A percentile compares a stretch with the other conserved stretches of the same genome.
These are phyloP conservation scores for Thalassophryne amazonica DNA, from an alignment of 2,797 vertebrate species.

Conservation along the genomic window DNA sequence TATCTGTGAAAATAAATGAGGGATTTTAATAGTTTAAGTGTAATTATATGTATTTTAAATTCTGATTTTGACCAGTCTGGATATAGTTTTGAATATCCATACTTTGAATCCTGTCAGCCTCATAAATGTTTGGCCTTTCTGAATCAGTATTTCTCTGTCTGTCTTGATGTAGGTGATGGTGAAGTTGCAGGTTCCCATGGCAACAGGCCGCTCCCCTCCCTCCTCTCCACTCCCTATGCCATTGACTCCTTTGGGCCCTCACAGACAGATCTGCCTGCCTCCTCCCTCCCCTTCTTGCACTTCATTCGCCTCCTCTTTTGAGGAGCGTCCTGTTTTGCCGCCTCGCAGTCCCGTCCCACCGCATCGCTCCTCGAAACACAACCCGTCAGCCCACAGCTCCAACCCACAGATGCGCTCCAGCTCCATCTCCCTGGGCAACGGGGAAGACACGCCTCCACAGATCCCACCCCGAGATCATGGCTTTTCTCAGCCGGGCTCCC, in stretches of 20 bases:
- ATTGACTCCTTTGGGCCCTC: conserved; percentile 56
- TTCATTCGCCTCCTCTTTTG: conserved; percentile 76
- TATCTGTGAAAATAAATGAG: too few relatives aligned
- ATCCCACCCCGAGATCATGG: conserved; percentile 92
- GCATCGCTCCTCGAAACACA: conserved; percentile 79
- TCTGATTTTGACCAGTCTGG: too few relatives aligned
- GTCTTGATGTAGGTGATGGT: conserved; percentile 81
- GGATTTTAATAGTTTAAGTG: too few relatives aligned
- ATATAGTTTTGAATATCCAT: too few relatives aligned
- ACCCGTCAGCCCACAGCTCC: neutral
- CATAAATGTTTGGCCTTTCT: too few relatives aligned
- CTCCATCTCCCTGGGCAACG: conserved; percentile 79
- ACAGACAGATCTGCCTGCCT: conserved; percentile 76
- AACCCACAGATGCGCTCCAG: conserved; percentile 66
- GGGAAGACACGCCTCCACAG: conserved; percentile 84
- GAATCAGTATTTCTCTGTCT: neutral
- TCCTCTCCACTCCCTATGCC: conserved; percentile 81
- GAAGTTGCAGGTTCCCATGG: conserved; percentile 86
- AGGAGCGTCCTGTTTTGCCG: conserved; percentile 87
- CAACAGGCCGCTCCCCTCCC: conserved; percentile 66
- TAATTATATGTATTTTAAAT: too few relatives aligned
- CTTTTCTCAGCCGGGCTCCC: conserved; percentile 87
- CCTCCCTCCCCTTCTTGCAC: conserved; percentile 76
- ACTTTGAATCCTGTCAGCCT: too few relatives aligned
- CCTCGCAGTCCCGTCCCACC: conserved; percentile 90